Base-by-base conservation (phyloP, 2,113 vertebrate species). In the Plotosus lineatus region DNA sequence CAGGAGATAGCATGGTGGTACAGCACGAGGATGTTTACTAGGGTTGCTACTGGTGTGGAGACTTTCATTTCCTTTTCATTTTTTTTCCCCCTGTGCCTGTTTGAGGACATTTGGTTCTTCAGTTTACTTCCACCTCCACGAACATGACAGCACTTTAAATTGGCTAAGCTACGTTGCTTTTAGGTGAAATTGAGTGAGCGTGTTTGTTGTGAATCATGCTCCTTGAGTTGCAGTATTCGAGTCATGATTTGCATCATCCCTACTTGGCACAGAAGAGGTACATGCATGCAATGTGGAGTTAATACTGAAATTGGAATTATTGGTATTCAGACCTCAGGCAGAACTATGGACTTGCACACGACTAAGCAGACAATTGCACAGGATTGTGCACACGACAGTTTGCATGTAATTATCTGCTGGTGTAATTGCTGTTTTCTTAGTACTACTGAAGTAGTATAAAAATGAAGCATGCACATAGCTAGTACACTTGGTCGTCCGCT, bases 291-390 rank as follows among this genome's bases (percentile, higher is more conserved):
- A 48, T 71, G 26, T 9, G 68, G 26, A 71, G 68, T 31, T 48
- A 48, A 48, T 71, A 48, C 14, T 71, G 42, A 48, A 48, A 71
- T 71, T 69, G 12, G 5, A 38, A 44, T 69, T 68, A 12, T 26
- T 44, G 5, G 66, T 69, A 69, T 46, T 69, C 66, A 46, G 68
- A 48, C 68, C 68, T 48, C 26, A 71, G 68, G 42, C 68, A 71
- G 23, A 44, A 46, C 11, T 26, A 26, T 26, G 12, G 65, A 68
- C 65, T 26, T 44, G 14, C 65, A 68, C 38, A 44, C 38, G 42
- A 23, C 38, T 68, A n/a, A n/a, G n/a, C 65, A 66, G 38, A 42
- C 38, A n/a, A 6, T 3, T 26, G 38, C 23, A 38, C 11, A 1
- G 23, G 14, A 69, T 69, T 26, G 40, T n/a, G 65, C 3, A 6